Conservation (phyloP, 2,888 invertebrate genomes). For the Cheilosia vulpina region DNA sequence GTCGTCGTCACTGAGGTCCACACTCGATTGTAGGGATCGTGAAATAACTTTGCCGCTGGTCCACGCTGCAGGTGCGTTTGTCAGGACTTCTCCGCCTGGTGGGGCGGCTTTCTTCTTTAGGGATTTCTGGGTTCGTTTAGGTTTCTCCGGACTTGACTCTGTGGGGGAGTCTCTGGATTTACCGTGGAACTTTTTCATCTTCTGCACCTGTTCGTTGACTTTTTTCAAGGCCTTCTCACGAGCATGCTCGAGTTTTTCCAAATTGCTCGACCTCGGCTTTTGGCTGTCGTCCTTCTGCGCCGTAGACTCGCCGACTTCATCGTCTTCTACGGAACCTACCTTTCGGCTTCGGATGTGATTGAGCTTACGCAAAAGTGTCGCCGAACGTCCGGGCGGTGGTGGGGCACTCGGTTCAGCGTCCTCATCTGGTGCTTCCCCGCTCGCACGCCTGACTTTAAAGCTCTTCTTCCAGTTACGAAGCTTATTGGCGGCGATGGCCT, state of each 20-base stretch:
- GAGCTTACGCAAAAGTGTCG: conserved; percentile 76
- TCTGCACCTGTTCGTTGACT: conserved; percentile 79
- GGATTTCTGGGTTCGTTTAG: not conserved
- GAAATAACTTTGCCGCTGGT: conserved; percentile 79
- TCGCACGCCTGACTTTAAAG: conserved; percentile 76
- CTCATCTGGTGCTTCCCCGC: conserved; percentile 36
- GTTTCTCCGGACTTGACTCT: conserved; percentile 56
- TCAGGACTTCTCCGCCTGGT: conserved; percentile 62
- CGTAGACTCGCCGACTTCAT: conserved; percentile 62
- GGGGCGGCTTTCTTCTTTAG: conserved; percentile 26
- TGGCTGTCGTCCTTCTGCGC: conserved; percentile 53
- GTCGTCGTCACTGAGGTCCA: not conserved
- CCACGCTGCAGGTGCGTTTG: conserved; percentile 77
- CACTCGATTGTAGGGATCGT: conserved; percentile 74
- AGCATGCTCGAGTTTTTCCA: conserved; percentile 77
- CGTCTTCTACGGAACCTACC: conserved; percentile 74
- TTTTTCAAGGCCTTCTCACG: conserved; percentile 78
- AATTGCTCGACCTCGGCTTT: conserved; percentile 70
- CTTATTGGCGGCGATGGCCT: conserved; percentile 67
- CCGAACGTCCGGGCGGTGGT: conserved; percentile 69
- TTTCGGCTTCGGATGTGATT: conserved; percentile 77
- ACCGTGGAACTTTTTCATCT: conserved; percentile 79
- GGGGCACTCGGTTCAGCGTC: conserved; percentile 23
- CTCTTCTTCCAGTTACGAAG: conserved; percentile 80
- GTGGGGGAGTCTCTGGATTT: conserved; percentile 49